phyloP scores from a whole-genome alignment of 2,113 vertebrate genomes.

The Epinephelus moara region DNA sequence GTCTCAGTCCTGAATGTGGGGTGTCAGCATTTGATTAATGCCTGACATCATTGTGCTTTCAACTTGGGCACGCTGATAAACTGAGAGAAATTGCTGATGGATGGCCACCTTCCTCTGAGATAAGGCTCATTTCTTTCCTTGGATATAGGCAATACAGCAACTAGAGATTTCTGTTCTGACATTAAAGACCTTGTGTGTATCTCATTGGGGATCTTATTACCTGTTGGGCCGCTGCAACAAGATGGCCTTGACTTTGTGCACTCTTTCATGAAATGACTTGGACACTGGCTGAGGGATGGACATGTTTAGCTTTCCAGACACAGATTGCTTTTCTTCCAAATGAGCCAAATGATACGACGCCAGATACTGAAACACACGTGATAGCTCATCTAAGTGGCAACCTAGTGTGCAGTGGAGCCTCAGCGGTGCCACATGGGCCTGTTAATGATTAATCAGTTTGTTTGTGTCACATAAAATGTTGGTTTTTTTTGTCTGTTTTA shows the following conservation, averaged over 20 bases:
- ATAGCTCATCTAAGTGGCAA: slow-evolving; percentile 39
- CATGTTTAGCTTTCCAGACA: neutral
- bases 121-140: slow-evolving; percentile 78
- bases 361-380: slow-evolving; percentile 15
- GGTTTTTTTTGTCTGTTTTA: neutral
- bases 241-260: slow-evolving; percentile 36
- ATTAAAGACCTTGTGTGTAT: slow-evolving; percentile 64
- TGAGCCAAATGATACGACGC: slow-evolving; percentile 23
- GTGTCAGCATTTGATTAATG: slow-evolving; percentile 83
- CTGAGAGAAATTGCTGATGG: slow-evolving; percentile 77
- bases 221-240: slow-evolving; percentile 28
- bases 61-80: slow-evolving; percentile 78
- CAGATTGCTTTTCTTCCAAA: slow-evolving; percentile 17
- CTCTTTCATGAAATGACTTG: slow-evolving; percentile 18
- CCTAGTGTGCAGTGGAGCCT: slow-evolving; percentile 32
- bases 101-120: slow-evolving; percentile 75
- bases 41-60: slow-evolving; percentile 73
- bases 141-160: slow-evolving; percentile 57
- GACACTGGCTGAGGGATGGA: neutral
- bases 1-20: slow-evolving; percentile 69
- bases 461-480: slow-evolving; percentile 47
- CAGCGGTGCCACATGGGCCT: slow-evolving; percentile 22
- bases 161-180: slow-evolving; percentile 65
- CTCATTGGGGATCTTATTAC: slow-evolving; percentile 58
- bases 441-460: slow-evolving; percentile 58